phyloP scores from a whole-genome alignment of 2,797 vertebrate species.

The Hippopotamyrus pictus region DNA sequence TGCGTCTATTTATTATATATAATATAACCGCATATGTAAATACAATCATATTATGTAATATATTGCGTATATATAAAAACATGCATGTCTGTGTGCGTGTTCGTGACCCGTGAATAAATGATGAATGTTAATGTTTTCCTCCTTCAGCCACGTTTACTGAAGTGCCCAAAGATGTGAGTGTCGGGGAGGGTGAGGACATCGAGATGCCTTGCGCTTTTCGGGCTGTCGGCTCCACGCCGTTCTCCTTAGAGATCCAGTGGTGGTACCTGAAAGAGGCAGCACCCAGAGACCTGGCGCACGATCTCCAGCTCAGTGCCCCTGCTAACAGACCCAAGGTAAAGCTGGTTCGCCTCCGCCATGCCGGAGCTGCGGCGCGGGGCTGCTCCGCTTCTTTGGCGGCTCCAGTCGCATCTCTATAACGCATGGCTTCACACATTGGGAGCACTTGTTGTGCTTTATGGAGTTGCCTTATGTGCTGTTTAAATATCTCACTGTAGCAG shows the following conservation, averaged over 20 bases:
- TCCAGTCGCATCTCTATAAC: neutral
- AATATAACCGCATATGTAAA: neutral
- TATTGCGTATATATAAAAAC: neutral
- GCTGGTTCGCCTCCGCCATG: neutral
- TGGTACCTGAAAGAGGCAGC: constrained; percentile 83
- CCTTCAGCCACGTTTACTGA: constrained; percentile 80
- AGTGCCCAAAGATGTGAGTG: constrained; percentile 87
- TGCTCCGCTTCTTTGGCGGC: neutral
- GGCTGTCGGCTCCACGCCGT: constrained; percentile 74
- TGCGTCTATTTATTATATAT: neutral
- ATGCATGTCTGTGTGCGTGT: neutral
- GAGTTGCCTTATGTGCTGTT: neutral
- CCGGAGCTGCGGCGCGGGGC: neutral
- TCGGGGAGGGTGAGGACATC: constrained; percentile 86
- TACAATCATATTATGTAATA: neutral
- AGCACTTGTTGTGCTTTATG: constrained; percentile 20
- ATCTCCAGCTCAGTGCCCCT: constrained; percentile 73
- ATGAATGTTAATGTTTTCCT: constrained; percentile 27
- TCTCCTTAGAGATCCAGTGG: constrained; percentile 91
- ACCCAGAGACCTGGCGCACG: constrained; percentile 67
- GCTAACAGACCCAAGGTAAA: constrained; percentile 78
- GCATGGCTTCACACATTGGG: neutral
- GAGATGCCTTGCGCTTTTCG: constrained; percentile 92
- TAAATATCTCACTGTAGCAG: neutral
- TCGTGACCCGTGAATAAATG: neutral